These are phyloP conservation scores for Ursus arctos DNA, from an alignment of 2,113 vertebrate genomes.

Conservation along the genomic window DNA sequence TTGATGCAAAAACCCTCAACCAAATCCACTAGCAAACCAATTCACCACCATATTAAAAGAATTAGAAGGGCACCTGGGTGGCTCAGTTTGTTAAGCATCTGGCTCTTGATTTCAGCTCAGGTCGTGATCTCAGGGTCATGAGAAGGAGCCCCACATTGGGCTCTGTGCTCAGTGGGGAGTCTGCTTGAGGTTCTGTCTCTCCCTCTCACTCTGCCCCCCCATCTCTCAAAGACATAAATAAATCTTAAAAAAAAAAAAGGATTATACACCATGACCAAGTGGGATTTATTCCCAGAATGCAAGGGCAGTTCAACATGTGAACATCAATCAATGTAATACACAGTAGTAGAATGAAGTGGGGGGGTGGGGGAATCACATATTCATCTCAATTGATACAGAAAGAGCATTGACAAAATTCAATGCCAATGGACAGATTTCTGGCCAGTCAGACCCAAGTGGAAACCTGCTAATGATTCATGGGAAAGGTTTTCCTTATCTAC, in stretches of 20 bases:
- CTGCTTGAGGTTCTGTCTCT: too few relatives aligned
- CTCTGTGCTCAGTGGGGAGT: too few relatives aligned
- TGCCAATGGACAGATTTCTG: not conserved
- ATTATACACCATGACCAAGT: not conserved
- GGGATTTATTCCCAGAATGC: not conserved
- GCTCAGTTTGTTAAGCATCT: not conserved
- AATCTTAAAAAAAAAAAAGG: not conserved
- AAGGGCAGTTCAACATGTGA: not conserved
- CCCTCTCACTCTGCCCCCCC: too few relatives aligned
- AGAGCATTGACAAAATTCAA: not conserved
- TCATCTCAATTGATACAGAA: not conserved
- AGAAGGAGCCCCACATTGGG: not conserved
- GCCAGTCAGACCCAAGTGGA: not conserved
- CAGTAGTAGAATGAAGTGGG: not conserved
- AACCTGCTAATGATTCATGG: not conserved
- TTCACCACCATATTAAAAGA: not conserved
- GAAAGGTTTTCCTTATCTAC: not conserved
- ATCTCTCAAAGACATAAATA: not conserved
- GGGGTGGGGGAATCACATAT: too few relatives aligned
- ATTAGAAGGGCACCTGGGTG: not conserved
- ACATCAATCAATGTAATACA: not conserved
- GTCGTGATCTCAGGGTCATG: not conserved
- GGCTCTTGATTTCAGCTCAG: not conserved
- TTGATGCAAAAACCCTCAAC: not conserved
- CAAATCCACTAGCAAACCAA: not conserved